These are phyloP conservation scores for Gila orcuttii DNA, from an alignment of 2,113 vertebrate genomes.

Conservation along the genomic window DNA sequence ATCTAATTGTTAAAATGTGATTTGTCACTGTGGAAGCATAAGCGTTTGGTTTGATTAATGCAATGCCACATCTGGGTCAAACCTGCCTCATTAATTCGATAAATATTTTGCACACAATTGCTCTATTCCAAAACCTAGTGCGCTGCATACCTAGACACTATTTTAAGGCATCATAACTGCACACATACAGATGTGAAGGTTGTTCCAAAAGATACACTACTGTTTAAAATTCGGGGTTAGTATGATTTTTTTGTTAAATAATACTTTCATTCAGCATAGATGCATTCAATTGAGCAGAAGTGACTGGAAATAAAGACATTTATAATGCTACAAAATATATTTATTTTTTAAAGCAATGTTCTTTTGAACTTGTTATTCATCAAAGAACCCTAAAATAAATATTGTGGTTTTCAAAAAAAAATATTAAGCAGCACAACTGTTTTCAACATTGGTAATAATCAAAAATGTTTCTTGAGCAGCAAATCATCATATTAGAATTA, in stretches of 20 bases:
- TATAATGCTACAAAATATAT: neutral
- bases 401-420: neutral
- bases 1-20: neutral
- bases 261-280: neutral
- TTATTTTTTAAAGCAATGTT: neutral
- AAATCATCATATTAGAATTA: neutral
- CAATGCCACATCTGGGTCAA: neutral
- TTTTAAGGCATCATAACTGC: neutral
- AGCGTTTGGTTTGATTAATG: neutral
- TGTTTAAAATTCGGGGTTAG: neutral
- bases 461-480: neutral
- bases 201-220: too few species aligned
- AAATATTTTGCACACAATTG: neutral
- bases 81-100: conserved; percentile 1
- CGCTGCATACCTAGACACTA: neutral
- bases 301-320: neutral
- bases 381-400: neutral
- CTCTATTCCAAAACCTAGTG: neutral
- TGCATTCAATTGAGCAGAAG: neutral
- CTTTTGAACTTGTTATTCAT: neutral
- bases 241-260: too few species aligned
- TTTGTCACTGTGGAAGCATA: neutral
- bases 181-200: too few species aligned
- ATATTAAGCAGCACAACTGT: too few species aligned
- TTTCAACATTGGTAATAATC: neutral